These are phyloP conservation scores for Panzeria rudis DNA, from an alignment of 2,888 invertebrate species.

Conservation along the genomic window DNA sequence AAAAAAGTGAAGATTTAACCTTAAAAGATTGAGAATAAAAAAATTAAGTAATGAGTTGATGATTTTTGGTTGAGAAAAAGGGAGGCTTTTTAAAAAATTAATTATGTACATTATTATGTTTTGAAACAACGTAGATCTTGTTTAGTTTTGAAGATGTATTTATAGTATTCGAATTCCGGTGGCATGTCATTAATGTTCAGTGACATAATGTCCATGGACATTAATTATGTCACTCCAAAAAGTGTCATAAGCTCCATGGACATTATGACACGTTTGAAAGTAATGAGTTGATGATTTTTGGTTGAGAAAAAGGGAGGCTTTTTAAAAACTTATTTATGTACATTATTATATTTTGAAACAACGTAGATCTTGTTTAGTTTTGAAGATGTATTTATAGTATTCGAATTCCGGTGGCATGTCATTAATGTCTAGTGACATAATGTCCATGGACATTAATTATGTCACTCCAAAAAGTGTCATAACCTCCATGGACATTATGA, in stretches of 20 bases:
- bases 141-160: neutral
- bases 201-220: no score
- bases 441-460: no score
- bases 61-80: neutral
- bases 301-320: neutral
- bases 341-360: neutral
- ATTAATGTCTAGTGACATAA: no score
- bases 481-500: no score
- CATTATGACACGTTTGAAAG: no score
- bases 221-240: no score
- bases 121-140: neutral
- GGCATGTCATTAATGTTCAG: no score
- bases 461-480: no score
- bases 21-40: neutral
- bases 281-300: neutral
- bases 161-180: no score
- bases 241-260: no score
- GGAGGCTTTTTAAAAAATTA: neutral
- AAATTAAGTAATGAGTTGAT: neutral
- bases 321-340: neutral
- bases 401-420: no score
- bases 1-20: slow-evolving; percentile 14
- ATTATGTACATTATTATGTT: slow-evolving; percentile 7
- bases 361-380: neutral
- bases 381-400: neutral